These are phyloP conservation scores for Buathra laborator DNA, from an alignment of 2,888 invertebrate species.

Conservation along the genomic window DNA sequence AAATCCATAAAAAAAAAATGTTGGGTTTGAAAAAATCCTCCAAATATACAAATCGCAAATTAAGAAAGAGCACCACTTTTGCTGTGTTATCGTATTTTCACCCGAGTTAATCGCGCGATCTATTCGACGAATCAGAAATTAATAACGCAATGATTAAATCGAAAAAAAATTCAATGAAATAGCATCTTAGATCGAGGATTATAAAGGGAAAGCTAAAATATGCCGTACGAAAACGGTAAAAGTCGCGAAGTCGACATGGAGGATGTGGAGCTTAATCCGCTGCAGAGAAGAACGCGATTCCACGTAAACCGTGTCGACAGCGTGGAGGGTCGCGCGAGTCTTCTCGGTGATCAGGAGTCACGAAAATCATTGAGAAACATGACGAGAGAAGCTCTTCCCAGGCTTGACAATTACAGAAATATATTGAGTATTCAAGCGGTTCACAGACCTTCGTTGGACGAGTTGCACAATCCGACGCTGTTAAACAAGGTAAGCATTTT, in stretches of 20 bases:
- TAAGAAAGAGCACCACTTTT: not conserved
- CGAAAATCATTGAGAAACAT: slow-evolving; percentile 87
- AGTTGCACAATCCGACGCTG: slow-evolving; percentile 93
- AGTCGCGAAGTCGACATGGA: slow-evolving; percentile 77
- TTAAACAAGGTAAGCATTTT: slow-evolving; percentile 89
- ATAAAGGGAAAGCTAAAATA: slow-evolving; percentile 58
- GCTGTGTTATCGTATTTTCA: not conserved
- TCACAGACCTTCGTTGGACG: slow-evolving; percentile 94
- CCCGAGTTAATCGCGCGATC: not conserved
- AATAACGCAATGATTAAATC: not conserved
- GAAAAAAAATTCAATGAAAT: not conserved
- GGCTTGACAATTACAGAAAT: slow-evolving; percentile 95
- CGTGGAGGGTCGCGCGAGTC: slow-evolving; percentile 84
- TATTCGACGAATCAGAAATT: not conserved
- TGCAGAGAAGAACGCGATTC: slow-evolving; percentile 86
- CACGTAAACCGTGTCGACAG: slow-evolving; percentile 88
- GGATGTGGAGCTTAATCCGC: slow-evolving; percentile 83
- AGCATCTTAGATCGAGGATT: not conserved
- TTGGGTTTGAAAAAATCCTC: no score
- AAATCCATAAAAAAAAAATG: no score
- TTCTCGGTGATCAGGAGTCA: slow-evolving; percentile 83
- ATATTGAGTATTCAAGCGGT: slow-evolving; percentile 95
- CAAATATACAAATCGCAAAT: not conserved
- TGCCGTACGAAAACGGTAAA: slow-evolving; percentile 81
- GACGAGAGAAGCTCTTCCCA: slow-evolving; percentile 94